Base-by-base conservation (phyloP, 2,888 invertebrate species). In the Sphaeridia pumilis region DNA sequence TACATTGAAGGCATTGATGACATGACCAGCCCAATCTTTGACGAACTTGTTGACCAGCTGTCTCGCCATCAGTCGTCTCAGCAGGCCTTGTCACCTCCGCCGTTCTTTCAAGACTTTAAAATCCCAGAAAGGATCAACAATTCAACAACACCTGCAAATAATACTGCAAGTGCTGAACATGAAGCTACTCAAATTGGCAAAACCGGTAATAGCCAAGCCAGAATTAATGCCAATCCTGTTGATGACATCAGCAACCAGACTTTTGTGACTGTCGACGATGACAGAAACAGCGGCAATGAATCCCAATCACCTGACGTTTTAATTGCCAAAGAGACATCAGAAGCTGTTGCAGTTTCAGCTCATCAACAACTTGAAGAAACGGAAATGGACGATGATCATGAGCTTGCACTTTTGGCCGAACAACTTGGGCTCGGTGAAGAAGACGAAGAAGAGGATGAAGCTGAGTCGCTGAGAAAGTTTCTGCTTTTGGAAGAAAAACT, bases 71-170 rank as follows among this genome's bases (percentile, higher is more conserved):
- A n/a, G n/a, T n/a, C n/a, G n/a, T n/a, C n/a, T n/a, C n/a, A n/a
- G n/a, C n/a, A n/a, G n/a, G 63, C 65, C 60, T 61, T 65, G 60
- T 58, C 55, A 58, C 65, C 63, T 58, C 65, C 65, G 58, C 59
- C 59, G 56, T 58, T 55, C 56, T 65, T 63, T 57, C 60, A 61
- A 61, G 64, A 64, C 54, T 28, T 34, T 43, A 52, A n/a, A 21
- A n/a, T n/a, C 24, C 20, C 14, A 25, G n/a, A 3, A n/a, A 26
- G 27, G 25, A 20, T 21, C 10, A 5, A 46, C 28, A 25, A 46
- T 20, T 35, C 46, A 46, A 28, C 25, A 26, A 17, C 20, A 26
- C n/a, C 17, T 3, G 21, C 10, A 31, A 17, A 7, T 22, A 35
- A 31, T 3, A 35, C 31, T 17, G 28, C 20, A 46, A 28, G 22